Evolutionary conservation across 2,113 vertebrate genomes (phyloP), one percentile per base, ranked within the genome.

Genomic region (Peromyscus californicus): DNA sequence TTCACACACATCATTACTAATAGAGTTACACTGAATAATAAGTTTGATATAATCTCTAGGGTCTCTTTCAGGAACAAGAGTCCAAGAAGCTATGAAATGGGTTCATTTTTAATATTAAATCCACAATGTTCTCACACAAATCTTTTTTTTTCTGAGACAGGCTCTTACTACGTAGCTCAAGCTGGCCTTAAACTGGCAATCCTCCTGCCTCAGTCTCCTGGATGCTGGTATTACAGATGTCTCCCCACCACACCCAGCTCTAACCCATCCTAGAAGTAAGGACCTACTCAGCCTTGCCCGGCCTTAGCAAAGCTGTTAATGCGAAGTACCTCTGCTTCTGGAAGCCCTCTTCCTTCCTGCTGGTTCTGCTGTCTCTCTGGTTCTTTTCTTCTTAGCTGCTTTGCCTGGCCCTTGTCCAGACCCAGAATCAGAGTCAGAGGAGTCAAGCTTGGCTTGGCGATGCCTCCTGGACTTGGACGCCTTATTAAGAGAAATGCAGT

Each of bases 401-500:
- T 70, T 95, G 10, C 5, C 85, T 78, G 48, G 96, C n/a, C 76
- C 86, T 17, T 90, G 88, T 72, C 97, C 97, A 0, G 97, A 74
- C 11, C 98, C 98, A 0, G 96, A 78, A 24, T 98, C 98, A 0
- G 95, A 79, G 21, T 97, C 97, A 7, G 98, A 97, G 15, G 98
- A 95, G 12, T 99, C 98, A n/a, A 99, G 16, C 93, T 97, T 98
- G 65, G 99, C 98, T 70, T 99, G 99, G 6, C 99, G 99, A 96
- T 99, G 99, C 42, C 99, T 98, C 87, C 99, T 99, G 3, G 99
- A 99, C 97, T 97, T 99, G 45, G 98, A 98, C 8, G 97, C 99
- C 99, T 99, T 95, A 16, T 99, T 95, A 36, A 69, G 21, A 90
- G 80, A 98, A 96, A 97, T 80, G 42, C 78, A 94, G 24, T 87